Evolutionary conservation across 2,113 vertebrate genomes (phyloP), one percentile per base, ranked within the genome.

Genomic region (Aegotheles bennettii): DNA sequence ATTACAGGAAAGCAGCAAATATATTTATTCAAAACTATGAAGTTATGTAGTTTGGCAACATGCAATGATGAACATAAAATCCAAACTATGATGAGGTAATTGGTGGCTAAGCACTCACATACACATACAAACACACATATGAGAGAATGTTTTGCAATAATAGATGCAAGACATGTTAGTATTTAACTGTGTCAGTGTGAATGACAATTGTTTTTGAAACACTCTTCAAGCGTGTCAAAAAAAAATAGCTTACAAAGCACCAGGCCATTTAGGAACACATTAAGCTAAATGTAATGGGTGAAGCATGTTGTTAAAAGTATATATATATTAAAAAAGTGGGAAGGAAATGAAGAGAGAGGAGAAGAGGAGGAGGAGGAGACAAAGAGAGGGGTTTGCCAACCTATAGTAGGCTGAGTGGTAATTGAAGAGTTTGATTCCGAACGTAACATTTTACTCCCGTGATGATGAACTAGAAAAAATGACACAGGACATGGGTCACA

Each of bases 401-500:
- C 99, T 99, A 99, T 99, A 98, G 99, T 98, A 99, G 99, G 99
- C 99, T 99, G 99, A 99, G 99, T 98, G 97, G 98, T 99, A 99
- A 99, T 99, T 98, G 99, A 99, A 98, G 99, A 99, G 98, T 99
- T 99, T 99, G 99, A 99, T 98, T 99, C 99, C 98, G 99, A 99
- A 98, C 99, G 99, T 98, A 99, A 99, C 99, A 99, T 99, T 99
- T 99, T 99, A 99, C 99, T 99, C 98, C 99, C 99, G 97, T 99
- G 99, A 99, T 99, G 99, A 98, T 99, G 99, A 99, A 99, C 99
- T 99, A 98, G 99, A 99, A 99, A 98, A 98, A 99, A 99, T 97
- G 97, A 99, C 98, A 98, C 97, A 98, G 98, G 97, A 98, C 98
- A 99, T 97, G 98, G 97, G 96, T 98, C 98, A 98, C 97, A 97